Evolutionary conservation across 1,140 invertebrate species (phyloP), one percentile per base, ranked within the genome.

Genomic region (Macrosteles quadrilineatus): DNA sequence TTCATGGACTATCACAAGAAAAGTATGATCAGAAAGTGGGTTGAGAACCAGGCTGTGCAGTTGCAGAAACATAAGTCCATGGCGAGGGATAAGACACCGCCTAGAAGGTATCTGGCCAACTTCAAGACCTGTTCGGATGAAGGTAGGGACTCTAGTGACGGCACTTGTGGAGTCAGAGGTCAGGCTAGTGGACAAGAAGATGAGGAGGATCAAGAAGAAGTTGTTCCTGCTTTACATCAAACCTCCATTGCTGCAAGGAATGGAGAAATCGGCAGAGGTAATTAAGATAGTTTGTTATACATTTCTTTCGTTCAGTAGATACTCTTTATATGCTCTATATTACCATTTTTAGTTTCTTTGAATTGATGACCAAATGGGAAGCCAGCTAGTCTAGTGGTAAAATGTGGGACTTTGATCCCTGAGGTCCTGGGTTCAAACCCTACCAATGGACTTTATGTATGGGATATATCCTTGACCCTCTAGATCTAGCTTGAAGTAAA

Each of bases 1-100:
- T 95, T 92, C 75, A 95, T 95, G 93, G 93, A 96, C 77, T 91
- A 86, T 74, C 91, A 94, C 73, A 96, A 96, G 76, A 94, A 94
- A 77, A 91, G 88, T 71, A 96, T 97, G 94, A 96, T 97, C 31
- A 85, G 92, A 47, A 91, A 94, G 79, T 97, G 94, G 94, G 93
- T 96, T 0, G 94, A 95, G 81, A 94, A 94, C 77, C 94, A 96
- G 82, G 91, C 90, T 0, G 87, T 88, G 9, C 91, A 93, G 80
- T 90, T 93, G 63, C 75, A 81, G 68, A 74, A 72, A 62, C 67
- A 68, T 30, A 32, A 67, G 32, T 21, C 47, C 0, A 63, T 19
- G 31, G 27, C 25, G 63, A 68, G 40, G 45, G 31, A 71, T 23
- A 69, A 50, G 32, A 30, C 71, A 3, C 75, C 75, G 40, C 80